phyloP scores from a whole-genome alignment of 1,140 invertebrate species.

The Anoplolepis gracilipes region DNA sequence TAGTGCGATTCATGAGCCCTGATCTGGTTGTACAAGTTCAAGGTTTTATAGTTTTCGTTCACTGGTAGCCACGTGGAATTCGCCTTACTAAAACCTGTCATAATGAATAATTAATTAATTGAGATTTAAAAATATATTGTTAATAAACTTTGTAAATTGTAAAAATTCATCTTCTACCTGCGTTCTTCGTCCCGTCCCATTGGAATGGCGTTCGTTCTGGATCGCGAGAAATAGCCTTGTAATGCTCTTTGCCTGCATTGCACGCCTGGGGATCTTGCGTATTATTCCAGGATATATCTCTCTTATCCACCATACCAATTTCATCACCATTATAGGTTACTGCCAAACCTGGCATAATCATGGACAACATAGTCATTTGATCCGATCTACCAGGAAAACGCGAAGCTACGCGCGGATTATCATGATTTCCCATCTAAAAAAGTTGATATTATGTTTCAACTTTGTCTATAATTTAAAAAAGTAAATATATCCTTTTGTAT shows the following conservation, averaged over 20 bases:
- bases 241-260: conserved; percentile 86
- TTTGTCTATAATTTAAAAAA: not conserved
- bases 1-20: conserved; percentile 83
- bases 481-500: too few relatives aligned
- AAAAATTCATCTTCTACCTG: conserved; percentile 83
- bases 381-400: conserved; percentile 89
- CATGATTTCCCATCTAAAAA: conserved; percentile 89
- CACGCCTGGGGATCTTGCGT: conserved; percentile 87
- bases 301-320: conserved; percentile 91
- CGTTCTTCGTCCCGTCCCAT: conserved; percentile 88
- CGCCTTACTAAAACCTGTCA: conserved; percentile 86
- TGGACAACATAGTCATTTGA: conserved; percentile 91
- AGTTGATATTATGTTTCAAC: not conserved
- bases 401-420: conserved; percentile 88
- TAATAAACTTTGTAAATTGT: not conserved
- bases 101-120: not conserved
- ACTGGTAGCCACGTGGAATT: conserved; percentile 88
- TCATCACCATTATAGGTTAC: conserved; percentile 94
- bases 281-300: conserved; percentile 86
- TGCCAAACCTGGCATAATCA: conserved; percentile 91
- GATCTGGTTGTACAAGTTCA: conserved; percentile 86
- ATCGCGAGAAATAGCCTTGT: conserved; percentile 87
- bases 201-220: conserved; percentile 91
- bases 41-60: conserved; percentile 86
- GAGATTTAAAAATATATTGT: not conserved